Evolutionary conservation across 2,888 invertebrate species (phyloP).

Genomic region (Siphonodentalium dalli): DNA sequence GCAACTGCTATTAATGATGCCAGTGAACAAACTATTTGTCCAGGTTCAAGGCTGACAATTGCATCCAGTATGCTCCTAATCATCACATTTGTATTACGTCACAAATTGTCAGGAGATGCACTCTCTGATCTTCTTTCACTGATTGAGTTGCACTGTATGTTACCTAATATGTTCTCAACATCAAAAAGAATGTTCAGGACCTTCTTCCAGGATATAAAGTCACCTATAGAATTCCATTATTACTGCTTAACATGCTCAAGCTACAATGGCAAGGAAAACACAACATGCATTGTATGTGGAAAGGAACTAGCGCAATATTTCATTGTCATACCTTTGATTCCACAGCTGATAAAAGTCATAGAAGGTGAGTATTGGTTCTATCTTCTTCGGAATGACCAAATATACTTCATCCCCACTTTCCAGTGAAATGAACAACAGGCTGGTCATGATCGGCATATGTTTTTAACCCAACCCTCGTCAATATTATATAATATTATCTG

Average conservation of each 20-base stretch:
- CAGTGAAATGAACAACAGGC: too few relatives aligned
- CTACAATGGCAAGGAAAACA: neutral
- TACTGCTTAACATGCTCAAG: neutral
- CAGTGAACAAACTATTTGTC: too few relatives aligned
- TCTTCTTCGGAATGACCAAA: too few relatives aligned
- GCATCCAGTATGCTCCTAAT: conserved; percentile 4
- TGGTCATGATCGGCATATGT: too few relatives aligned
- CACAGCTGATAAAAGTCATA: too few relatives aligned
- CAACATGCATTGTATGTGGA: neutral
- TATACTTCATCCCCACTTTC: too few relatives aligned
- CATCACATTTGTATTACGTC: neutral
- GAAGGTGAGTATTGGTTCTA: too few relatives aligned
- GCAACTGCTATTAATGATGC: too few relatives aligned
- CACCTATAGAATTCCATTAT: conserved; percentile 2
- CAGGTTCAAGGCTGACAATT: neutral
- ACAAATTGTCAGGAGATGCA: conserved; percentile 6
- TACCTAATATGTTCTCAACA: neutral
- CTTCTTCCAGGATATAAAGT: neutral
- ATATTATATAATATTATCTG: too few relatives aligned
- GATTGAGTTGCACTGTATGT: neutral
- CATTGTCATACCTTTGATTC: too few relatives aligned
- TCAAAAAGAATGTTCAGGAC: neutral
- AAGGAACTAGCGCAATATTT: too few relatives aligned
- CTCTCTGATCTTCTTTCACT: conserved; percentile 1
- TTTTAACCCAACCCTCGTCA: too few relatives aligned